Evolutionary conservation across 2,888 invertebrate species (phyloP).

Genomic region (Callyntrura sp.): DNA sequence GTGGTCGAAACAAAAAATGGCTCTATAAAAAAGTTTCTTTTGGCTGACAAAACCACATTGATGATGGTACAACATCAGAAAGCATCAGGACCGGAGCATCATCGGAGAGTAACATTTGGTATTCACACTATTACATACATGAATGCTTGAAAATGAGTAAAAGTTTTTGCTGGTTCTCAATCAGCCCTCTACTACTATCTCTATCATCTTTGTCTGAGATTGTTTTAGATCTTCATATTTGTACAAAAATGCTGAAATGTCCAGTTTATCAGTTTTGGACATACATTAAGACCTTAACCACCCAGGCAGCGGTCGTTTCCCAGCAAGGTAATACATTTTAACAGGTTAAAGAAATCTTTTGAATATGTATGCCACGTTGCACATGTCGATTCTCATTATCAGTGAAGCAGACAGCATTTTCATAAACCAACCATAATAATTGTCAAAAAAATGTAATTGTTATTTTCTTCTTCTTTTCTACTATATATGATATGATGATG

Average conservation of each 20-base stretch:
- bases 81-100: neutral
- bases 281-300: slow-evolving; percentile 52
- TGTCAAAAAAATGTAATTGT: neutral
- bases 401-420: neutral
- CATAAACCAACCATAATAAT: neutral
- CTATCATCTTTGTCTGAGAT: no score
- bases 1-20: slow-evolving; percentile 54
- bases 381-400: neutral
- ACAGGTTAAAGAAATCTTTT: neutral
- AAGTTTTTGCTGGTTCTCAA: neutral
- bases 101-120: neutral
- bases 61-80: no score
- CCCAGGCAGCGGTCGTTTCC: slow-evolving; percentile 64
- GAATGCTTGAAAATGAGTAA: neutral
- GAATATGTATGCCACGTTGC: neutral
- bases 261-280: slow-evolving; percentile 51
- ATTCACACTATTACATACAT: neutral
- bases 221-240: neutral
- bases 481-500: neutral
- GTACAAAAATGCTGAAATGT: slow-evolving; percentile 53
- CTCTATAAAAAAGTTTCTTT: slow-evolving; percentile 20
- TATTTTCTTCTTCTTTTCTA: neutral
- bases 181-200: neutral
- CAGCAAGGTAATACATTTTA: slow-evolving; percentile 21
- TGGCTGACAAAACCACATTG: slow-evolving; percentile 10